Base-by-base conservation (phyloP, 2,888 invertebrate genomes). In the Glaucopsyche alexis region DNA sequence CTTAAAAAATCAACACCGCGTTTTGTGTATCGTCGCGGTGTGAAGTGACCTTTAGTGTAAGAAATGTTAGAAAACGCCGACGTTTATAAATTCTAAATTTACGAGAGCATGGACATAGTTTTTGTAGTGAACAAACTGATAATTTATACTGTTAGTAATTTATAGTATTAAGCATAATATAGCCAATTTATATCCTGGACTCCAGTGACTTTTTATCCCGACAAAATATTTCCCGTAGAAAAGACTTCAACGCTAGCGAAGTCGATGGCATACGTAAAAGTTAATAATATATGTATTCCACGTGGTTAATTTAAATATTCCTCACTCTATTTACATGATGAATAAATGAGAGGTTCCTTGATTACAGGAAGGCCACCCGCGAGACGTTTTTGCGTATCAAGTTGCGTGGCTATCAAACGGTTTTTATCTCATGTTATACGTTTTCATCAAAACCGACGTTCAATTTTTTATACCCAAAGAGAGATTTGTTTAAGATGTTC, bases 331-430 rank as follows among this genome's bases (percentile, higher is more conserved):
- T 49, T 72, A 40, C 72, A 72, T 76, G 75, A 75, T 76, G 75
- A 76, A 77, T 76, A 76, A 77, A 75, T 73, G 45, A 47, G 47
- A 73, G 75, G 72, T 83, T 82, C 81, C 82, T 87, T 88, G 86
- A 87, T 88, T 84, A 85, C 81, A 80, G 83, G 85, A 85, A 85
- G 90, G 88, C 90, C 90, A 90, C 90, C 89, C 89, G 84, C 81
- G 77, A 79, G 80, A 81, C 78, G 80, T 82, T 85, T 82, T 83
- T 82, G 82, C 82, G 84, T 86, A 87, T 88, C 85, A 78, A 75
- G 29, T 29, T 87, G 79, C 84, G 42, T 67, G 67, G 67, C 16
- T 55, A 69, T 69, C 29, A 49, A 50, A 42, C 16, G 49, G 71
- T 74, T 67, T 75, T 73, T 72, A 60, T 64, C 45, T 16, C 60